Conservation (phyloP, 1,140 invertebrate genomes). For the Anoplophora glabripennis region DNA sequence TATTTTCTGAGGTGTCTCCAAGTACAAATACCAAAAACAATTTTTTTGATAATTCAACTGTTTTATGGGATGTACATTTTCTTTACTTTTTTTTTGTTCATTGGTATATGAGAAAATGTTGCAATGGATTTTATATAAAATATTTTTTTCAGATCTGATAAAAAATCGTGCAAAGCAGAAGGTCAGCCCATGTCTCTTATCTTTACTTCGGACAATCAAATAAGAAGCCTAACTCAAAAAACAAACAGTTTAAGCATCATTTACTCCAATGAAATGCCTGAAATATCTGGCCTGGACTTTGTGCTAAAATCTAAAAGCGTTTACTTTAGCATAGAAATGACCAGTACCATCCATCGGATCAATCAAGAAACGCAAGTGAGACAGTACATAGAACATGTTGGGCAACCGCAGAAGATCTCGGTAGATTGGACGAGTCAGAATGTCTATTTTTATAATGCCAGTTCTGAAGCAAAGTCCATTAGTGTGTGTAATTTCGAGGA, state of each 20-base stretch:
- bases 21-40: too few relatives aligned
- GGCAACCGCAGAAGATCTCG: conserved; percentile 62
- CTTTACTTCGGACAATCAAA: conserved; percentile 53
- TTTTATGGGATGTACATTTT: too few relatives aligned
- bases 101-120: too few relatives aligned
- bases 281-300: conserved; percentile 54
- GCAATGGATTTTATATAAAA: too few relatives aligned
- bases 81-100: too few relatives aligned
- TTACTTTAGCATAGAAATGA: conserved; percentile 48
- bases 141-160: conserved; percentile 55
- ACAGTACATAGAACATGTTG: conserved; percentile 30
- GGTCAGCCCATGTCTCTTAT: conserved; percentile 53
- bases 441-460: conserved; percentile 70
- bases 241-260: conserved; percentile 45
- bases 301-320: conserved; percentile 44
- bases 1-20: too few relatives aligned
- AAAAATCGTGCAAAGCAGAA: conserved; percentile 67
- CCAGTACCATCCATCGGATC: conserved; percentile 41
- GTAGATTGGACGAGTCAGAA: conserved; percentile 79
- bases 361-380: conserved; percentile 31
- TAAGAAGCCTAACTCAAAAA: conserved; percentile 51
- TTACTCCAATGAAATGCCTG: conserved; percentile 47
- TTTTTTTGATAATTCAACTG: conserved; percentile 8
- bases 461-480: conserved; percentile 46
- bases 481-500: conserved; percentile 57